Base-by-base conservation (phyloP, 2,888 invertebrate species). In the Conistra vaccinii region DNA sequence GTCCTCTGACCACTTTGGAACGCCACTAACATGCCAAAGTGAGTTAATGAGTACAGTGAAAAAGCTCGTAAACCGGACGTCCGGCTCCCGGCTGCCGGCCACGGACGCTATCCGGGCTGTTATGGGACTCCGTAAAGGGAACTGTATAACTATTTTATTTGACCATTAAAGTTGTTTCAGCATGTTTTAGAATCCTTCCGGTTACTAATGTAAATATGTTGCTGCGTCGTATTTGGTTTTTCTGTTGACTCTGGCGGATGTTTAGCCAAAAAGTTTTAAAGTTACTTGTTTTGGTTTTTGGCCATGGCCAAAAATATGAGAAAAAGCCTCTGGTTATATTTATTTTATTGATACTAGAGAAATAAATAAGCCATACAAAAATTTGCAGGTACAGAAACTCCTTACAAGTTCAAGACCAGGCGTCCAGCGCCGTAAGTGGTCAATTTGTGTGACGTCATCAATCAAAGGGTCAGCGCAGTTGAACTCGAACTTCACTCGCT, bases 51-150 rank as follows among this genome's bases (percentile, higher is more conserved):
- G 81, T 68, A 60, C 76, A 63, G 39, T 60, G 55, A 51, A 72
- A 71, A 32, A 76, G 76, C 82, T 82, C 82, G 72, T 84, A 84
- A 84, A 73, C 81, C 82, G 85, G 82, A 80, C 45, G 57, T 81
- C 83, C 82, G 81, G 39, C 29, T 61, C 70, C 80, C 76, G 76
- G 81, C 62, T 12, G 42, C 73, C 67, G 67, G 26, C 23, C 29
- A 3, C 61, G 72, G 69, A 68, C 66, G 63, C 58, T 14, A 14
- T 42, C 69, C 72, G 48, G 55, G 20, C 32, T 53, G 66, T 66
- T 60, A 62, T 26, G 69, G 62, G 62, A 72, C 57, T 62, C 65
- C 20, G 57, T 58, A 69, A 32, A 69, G 68, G 42, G 80, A 67
- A 60, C 71, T 55, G 26, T 80, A 62, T 58, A 80, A 80, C 83